Conservation (phyloP, 2,797 vertebrate species). For the Chloroceryle amazona region DNA sequence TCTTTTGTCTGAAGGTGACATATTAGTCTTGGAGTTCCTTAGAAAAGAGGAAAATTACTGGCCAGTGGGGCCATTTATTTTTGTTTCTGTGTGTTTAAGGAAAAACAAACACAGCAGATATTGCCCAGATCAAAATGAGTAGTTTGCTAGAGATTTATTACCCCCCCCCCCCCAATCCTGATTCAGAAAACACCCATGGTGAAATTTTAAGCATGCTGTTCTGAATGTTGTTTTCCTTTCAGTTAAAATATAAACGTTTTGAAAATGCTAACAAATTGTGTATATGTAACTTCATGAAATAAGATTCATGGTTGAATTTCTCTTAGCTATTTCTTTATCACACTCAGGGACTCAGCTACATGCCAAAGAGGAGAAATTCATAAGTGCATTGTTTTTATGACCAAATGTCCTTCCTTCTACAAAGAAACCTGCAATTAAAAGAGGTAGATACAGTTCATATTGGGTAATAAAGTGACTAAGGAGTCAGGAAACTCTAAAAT, state of each 20-base stretch:
- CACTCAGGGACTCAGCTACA: neutral
- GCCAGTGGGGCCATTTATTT: constrained; percentile 19
- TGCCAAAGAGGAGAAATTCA: neutral
- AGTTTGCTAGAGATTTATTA: neutral
- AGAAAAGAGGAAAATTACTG: constrained; percentile 18
- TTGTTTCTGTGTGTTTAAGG: neutral
- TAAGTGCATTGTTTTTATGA: neutral
- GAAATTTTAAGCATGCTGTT: neutral
- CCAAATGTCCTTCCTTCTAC: neutral
- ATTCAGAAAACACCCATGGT: neutral
- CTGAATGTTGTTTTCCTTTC: neutral
- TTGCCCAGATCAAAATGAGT: neutral
- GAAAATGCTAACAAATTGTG: neutral
- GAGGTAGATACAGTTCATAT: neutral
- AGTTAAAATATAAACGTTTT: neutral
- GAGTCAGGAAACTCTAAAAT: neutral
- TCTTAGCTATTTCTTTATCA: neutral
- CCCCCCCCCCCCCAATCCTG: neutral
- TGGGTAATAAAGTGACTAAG: neutral
- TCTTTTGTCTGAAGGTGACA: neutral
- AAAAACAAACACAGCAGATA: neutral
- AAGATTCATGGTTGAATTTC: neutral
- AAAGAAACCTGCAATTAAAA: neutral
- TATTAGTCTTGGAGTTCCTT: neutral
- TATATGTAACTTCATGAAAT: neutral